These are phyloP conservation scores for Dione vanillae DNA, from an alignment of 2,888 invertebrate species.

Conservation along the genomic window DNA sequence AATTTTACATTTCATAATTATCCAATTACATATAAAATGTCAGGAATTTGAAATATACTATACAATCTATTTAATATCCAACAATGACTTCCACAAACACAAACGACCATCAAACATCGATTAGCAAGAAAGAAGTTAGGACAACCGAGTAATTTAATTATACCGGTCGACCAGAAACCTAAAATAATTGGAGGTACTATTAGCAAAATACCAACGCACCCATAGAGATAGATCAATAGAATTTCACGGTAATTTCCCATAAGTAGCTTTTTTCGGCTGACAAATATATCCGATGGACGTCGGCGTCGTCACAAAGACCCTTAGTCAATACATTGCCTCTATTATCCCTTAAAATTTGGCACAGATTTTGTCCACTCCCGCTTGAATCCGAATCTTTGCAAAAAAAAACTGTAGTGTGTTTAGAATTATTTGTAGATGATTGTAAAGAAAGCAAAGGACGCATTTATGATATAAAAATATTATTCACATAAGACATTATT, in stretches of 20 bases:
- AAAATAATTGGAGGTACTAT: slow-evolving; percentile 64
- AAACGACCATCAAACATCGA: not conserved
- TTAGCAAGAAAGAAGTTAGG: not conserved
- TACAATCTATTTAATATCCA: not conserved
- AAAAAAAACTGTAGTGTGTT: slow-evolving; percentile 8
- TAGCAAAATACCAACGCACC: slow-evolving; percentile 57
- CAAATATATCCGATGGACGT: slow-evolving; percentile 75
- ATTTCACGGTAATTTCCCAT: slow-evolving; percentile 77
- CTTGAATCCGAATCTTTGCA: not conserved
- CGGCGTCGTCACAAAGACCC: slow-evolving; percentile 70
- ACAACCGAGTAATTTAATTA: slow-evolving; percentile 57
- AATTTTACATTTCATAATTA: no score
- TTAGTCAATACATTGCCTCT: slow-evolving; percentile 67
- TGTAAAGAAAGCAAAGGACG: not conserved
- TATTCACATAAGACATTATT: no score
- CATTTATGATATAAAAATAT: no score
- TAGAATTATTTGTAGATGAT: not conserved
- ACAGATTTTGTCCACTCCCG: slow-evolving; percentile 14
- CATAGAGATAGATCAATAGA: slow-evolving; percentile 68
- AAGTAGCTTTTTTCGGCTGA: slow-evolving; percentile 59
- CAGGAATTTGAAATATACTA: not conserved
- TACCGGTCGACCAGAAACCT: slow-evolving; percentile 61
- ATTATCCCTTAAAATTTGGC: slow-evolving; percentile 52
- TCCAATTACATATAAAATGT: no score
- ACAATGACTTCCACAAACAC: not conserved